These are phyloP conservation scores for Euproctis similis DNA, from an alignment of 2,888 invertebrate species.

Conservation along the genomic window DNA sequence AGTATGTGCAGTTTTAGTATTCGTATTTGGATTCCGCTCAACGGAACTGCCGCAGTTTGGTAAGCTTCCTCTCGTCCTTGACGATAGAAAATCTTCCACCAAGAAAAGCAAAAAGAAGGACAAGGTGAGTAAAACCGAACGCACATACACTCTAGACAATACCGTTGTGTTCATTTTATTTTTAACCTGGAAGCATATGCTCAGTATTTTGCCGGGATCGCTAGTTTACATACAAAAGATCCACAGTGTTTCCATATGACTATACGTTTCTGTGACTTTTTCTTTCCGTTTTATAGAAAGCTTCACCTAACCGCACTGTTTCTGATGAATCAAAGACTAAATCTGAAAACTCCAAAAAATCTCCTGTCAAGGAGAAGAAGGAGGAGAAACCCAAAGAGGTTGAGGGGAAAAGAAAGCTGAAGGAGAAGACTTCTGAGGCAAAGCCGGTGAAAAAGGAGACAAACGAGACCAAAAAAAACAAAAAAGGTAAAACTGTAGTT, in stretches of 20 bases:
- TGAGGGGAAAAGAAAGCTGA: constrained; percentile 68
- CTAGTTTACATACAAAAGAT: background rate
- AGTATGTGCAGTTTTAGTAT: constrained; percentile 83
- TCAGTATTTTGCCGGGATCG: constrained; percentile 37
- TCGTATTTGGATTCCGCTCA: constrained; percentile 86
- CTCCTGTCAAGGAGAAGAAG: constrained; percentile 71
- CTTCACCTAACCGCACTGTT: constrained; percentile 78
- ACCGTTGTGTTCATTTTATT: constrained; percentile 65
- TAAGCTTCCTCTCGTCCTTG: constrained; percentile 78
- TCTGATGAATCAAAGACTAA: constrained; percentile 74
- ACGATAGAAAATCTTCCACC: constrained; percentile 80
- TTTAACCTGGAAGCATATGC: constrained; percentile 66
- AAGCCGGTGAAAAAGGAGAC: constrained; percentile 62
- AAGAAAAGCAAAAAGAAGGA: constrained; percentile 82
- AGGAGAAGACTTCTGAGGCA: constrained; percentile 48
- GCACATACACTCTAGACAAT: constrained; percentile 36
- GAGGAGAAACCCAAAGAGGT: constrained; percentile 73
- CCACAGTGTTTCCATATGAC: background rate
- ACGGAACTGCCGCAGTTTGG: constrained; percentile 88
- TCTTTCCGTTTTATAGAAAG: constrained; percentile 60
- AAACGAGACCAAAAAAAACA: constrained; percentile 70
- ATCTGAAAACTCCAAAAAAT: constrained; percentile 77
- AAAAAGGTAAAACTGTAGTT: constrained; percentile 74
- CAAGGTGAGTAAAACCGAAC: constrained; percentile 73
- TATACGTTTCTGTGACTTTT: background rate